Percentiles rank a stretch among this genome's conserved stretches.
These are phyloP conservation scores for Hypothenemus hampei DNA, from an alignment of 1,140 invertebrate genomes.

Conservation along the genomic window DNA sequence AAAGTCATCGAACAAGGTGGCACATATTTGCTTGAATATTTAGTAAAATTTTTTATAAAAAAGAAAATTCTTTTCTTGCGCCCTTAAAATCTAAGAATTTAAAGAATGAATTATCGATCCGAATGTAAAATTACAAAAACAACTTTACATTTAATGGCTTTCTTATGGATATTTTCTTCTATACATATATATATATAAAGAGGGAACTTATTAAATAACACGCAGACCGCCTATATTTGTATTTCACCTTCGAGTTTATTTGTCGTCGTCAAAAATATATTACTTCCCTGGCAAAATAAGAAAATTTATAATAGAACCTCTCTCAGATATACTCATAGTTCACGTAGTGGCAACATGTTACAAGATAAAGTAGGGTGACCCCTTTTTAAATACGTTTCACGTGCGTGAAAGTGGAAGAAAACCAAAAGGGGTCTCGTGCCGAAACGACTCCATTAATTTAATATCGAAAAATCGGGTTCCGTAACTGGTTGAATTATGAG, in stretches of 20 bases:
- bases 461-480: slow-evolving; percentile 14
- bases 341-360: slow-evolving; percentile 18
- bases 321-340: slow-evolving; percentile 2
- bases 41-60: too few species aligned
- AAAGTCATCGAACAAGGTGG: too few species aligned
- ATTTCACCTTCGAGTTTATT: too few species aligned
- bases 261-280: neutral
- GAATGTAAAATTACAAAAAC: too few species aligned
- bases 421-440: too few species aligned
- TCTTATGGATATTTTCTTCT: neutral
- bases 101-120: too few species aligned
- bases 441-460: slow-evolving; percentile 18
- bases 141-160: neutral
- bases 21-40: too few species aligned
- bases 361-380: slow-evolving; percentile 14
- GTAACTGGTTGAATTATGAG: too few species aligned
- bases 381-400: slow-evolving; percentile 16
- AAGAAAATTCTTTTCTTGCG: too few species aligned
- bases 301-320: slow-evolving; percentile 17
- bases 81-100: too few species aligned
- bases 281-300: neutral
- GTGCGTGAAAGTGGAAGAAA: slow-evolving; percentile 5
- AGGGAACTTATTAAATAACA: too few species aligned
- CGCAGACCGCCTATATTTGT: neutral
- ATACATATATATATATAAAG: too few species aligned